phyloP scores from a whole-genome alignment of 2,888 invertebrate species.

The Dastarcus helophoroides region DNA sequence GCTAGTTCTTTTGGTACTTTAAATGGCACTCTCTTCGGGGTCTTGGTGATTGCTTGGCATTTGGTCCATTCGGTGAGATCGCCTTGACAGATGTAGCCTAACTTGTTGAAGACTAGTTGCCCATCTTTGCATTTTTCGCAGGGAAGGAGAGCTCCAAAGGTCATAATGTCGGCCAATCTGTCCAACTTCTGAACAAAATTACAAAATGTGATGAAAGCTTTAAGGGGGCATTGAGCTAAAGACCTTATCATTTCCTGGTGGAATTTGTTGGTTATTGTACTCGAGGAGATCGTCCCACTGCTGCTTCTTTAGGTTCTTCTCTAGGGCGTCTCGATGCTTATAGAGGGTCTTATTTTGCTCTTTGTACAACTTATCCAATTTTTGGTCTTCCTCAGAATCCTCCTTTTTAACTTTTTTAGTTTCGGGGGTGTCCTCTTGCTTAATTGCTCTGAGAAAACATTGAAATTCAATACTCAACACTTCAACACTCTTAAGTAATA shows the following conservation, averaged over 20 bases:
- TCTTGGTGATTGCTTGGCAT: slow-evolving; percentile 57
- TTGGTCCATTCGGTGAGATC: slow-evolving; percentile 81
- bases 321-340: slow-evolving; percentile 51
- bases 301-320: slow-evolving; percentile 44
- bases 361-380: slow-evolving; percentile 48
- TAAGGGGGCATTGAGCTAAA: no score
- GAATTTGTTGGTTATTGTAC: slow-evolving; percentile 59
- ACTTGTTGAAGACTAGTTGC: slow-evolving; percentile 54
- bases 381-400: slow-evolving; percentile 40
- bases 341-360: slow-evolving; percentile 65
- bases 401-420: slow-evolving; percentile 61
- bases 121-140: slow-evolving; percentile 72
- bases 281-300: slow-evolving; percentile 55
- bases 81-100: slow-evolving; percentile 70
- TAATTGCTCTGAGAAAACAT: slow-evolving; percentile 31
- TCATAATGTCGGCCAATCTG: slow-evolving; percentile 69
- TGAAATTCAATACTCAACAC: no score
- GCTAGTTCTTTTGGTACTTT: slow-evolving; percentile 53
- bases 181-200: slow-evolving; percentile 55
- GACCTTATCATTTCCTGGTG: slow-evolving; percentile 56
- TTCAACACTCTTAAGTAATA: no score
- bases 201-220: no score
- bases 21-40: slow-evolving; percentile 62
- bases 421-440: slow-evolving; percentile 46
- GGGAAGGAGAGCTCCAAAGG: slow-evolving; percentile 70